Conservation (phyloP, 2,113 vertebrate species). For the Geothlypis trichas region DNA sequence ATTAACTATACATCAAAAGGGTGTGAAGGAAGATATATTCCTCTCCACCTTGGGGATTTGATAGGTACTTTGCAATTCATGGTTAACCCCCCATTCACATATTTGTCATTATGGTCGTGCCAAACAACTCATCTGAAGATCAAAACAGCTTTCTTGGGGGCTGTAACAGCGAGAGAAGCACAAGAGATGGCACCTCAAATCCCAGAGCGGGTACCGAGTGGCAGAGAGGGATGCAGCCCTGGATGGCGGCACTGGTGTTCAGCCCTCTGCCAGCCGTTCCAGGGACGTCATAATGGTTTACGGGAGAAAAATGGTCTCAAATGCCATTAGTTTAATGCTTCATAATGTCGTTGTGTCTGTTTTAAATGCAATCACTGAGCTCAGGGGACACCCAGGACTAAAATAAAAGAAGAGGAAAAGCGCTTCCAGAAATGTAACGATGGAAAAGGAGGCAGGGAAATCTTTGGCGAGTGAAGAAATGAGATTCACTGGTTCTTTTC, state of each 20-base stretch:
- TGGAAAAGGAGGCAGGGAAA: neutral
- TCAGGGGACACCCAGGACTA: conserved; percentile 40
- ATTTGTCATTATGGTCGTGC: conserved; percentile 28
- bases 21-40: conserved; percentile 53
- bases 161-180: neutral
- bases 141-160: conserved; percentile 40
- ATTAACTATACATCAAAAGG: conserved; percentile 65
- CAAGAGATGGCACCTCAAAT: neutral
- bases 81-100: conserved; percentile 17
- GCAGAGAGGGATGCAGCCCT: neutral
- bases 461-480: neutral
- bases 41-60: conserved; percentile 27
- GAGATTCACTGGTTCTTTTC: neutral
- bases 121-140: conserved; percentile 50
- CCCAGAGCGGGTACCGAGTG: neutral
- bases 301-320: conserved; percentile 55
- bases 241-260: neutral
- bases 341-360: conserved; percentile 56
- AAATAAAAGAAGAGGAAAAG: conserved; percentile 45
- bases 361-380: conserved; percentile 60
- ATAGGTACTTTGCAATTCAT: conserved; percentile 51
- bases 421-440: neutral
- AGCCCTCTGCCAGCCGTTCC: neutral
- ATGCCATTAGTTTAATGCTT: conserved; percentile 71
- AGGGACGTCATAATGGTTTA: conserved; percentile 43